Evolutionary conservation across 2,797 vertebrate species (phyloP).

Genomic region (Pseudomugil tenellus): DNA sequence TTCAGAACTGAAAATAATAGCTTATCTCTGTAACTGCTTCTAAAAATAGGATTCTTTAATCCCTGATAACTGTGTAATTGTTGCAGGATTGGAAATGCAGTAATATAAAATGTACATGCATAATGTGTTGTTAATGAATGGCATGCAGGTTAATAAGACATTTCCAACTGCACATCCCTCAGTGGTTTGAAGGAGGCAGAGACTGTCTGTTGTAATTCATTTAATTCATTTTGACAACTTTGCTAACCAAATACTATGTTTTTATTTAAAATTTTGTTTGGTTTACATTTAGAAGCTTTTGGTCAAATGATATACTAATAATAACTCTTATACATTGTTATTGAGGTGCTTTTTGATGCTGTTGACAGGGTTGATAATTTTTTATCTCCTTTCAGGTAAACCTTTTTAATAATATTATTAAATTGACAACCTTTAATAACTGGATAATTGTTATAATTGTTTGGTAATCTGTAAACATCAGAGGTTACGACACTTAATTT

Average conservation of each 20-base stretch:
- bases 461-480: not conserved
- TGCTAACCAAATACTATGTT: conserved; percentile 40
- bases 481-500: not conserved
- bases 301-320: not conserved
- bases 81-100: conserved; percentile 65
- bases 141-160: conserved; percentile 79
- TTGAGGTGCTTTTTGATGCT: too few relatives aligned
- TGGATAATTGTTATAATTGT: not conserved
- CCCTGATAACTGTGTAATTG: conserved; percentile 72
- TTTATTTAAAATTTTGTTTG: conserved; percentile 23
- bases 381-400: too few relatives aligned
- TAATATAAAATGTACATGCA: conserved; percentile 64
- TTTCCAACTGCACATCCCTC: conserved; percentile 53
- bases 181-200: conserved; percentile 40
- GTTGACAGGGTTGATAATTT: too few relatives aligned
- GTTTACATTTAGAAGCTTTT: not conserved
- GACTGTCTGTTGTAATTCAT: conserved; percentile 39
- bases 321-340: not conserved
- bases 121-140: conserved; percentile 77
- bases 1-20: conserved; percentile 65
- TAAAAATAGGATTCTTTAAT: conserved; percentile 73
- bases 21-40: conserved; percentile 61
- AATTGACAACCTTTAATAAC: not conserved
- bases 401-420: too few relatives aligned
- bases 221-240: conserved; percentile 43